These are phyloP conservation scores for Hydrotaea cyrtoneurina DNA, from an alignment of 2,888 invertebrate genomes.

Conservation along the genomic window DNA sequence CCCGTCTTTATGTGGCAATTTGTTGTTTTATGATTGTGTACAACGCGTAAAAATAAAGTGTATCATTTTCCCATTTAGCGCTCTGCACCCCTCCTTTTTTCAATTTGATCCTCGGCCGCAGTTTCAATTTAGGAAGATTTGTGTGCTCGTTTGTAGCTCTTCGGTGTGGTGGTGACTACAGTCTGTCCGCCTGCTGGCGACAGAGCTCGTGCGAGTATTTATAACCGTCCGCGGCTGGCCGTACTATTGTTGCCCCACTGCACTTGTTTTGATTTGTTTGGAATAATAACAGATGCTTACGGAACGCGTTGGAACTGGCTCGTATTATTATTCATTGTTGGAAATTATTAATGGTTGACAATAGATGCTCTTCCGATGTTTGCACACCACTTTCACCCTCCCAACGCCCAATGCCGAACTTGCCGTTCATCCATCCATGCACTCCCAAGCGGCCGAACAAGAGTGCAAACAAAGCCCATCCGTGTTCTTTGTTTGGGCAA, in stretches of 20 bases:
- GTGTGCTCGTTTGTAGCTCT: conserved; percentile 67
- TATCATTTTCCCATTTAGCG: conserved; percentile 78
- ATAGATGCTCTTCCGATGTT: conserved; percentile 71
- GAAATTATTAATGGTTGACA: conserved; percentile 79
- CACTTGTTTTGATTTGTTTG: conserved; percentile 80
- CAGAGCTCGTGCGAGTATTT: conserved; percentile 1
- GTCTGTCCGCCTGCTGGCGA: not conserved
- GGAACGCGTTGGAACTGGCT: conserved; percentile 66
- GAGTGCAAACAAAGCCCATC: conserved; percentile 38
- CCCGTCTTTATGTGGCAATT: conserved; percentile 80
- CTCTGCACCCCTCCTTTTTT: conserved; percentile 33
- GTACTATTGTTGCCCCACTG: conserved; percentile 70
- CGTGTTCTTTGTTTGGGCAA: conserved; percentile 68
- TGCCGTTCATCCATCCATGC: not conserved
- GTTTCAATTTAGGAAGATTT: conserved; percentile 78
- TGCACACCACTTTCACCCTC: conserved; percentile 72
- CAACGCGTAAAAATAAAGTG: conserved; percentile 79
- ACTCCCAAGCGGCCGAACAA: conserved; percentile 13
- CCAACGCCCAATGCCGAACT: not conserved
- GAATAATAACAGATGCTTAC: conserved; percentile 80
- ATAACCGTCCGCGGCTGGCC: too few relatives aligned
- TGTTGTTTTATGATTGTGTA: conserved; percentile 79
- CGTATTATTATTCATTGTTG: conserved; percentile 77
- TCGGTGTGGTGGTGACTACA: conserved; percentile 28
- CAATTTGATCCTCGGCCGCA: conserved; percentile 56